Evolutionary conservation across 2,797 vertebrate genomes (phyloP), one percentile per base, ranked within the genome.

Genomic region (Menidia menidia): DNA sequence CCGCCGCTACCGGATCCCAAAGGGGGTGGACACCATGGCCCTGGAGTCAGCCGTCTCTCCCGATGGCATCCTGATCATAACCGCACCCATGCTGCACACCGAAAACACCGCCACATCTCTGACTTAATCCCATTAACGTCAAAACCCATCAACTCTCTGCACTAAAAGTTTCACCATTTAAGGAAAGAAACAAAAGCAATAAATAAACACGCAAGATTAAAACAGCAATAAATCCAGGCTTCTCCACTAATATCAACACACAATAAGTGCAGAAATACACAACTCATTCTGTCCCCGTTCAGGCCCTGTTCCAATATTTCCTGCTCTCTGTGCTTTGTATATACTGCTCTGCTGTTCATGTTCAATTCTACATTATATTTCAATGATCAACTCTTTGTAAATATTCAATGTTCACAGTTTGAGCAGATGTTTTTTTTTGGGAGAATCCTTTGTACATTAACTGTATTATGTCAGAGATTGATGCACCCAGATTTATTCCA

Each of bases 1-100:
- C 73, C 88, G 92, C 0, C 88, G 94, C 56, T 94, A 92, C 84
- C 82, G 93, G 59, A 94, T 95, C 81, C 94, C 94, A 39, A 92
- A 89, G 45, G 91, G 88, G 43, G 94, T 95, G 65, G 87, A 95
- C 69, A 85, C 83, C 69, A 78, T 94, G 92, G 91, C 94, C 71
- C 71, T 95, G 80, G 86, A 90, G 79, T 95, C 94, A 0, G 93
- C 92, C 0, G 88, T 95, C 45, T 95, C 94, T 56, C 93, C 94
- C 3, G 93, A 93, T 1, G 92, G 93, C 54, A 76, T 94, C 59
- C 93, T 95, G 0, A 48, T 94, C 43, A 93, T 95, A 71, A 91
- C 89, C 51, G 94, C 93, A 19, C 94, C 94, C 2, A 85, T 94
- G 88, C 81, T 92, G 61, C 88, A 85, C 48, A 81, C 50, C 0